Evolutionary conservation across 2,113 vertebrate genomes (phyloP).

Genomic region (Apodemus speciosus): DNA sequence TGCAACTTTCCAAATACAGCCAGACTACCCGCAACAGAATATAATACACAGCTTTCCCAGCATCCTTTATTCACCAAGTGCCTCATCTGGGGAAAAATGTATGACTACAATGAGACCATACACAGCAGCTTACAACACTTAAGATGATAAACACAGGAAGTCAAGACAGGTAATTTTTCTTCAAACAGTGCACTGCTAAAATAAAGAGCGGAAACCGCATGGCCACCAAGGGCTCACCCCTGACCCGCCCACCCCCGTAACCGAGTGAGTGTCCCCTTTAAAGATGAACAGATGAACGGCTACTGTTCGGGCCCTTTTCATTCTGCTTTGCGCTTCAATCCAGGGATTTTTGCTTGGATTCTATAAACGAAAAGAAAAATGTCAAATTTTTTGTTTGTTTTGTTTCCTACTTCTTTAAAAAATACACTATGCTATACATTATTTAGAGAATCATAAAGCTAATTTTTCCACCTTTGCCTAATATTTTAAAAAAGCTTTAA

Average conservation of each 20-base stretch:
- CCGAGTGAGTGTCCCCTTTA: slow-evolving; percentile 83
- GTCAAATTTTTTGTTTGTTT: slow-evolving; percentile 24
- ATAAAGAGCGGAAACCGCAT: slow-evolving; percentile 91
- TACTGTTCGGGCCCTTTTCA: slow-evolving; percentile 79
- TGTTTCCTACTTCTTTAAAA: background rate
- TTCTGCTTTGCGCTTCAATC: slow-evolving; percentile 95
- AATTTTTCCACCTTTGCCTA: background rate
- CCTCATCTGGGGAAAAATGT: slow-evolving; percentile 86
- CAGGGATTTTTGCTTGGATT: slow-evolving; percentile 96
- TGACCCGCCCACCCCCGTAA: slow-evolving; percentile 82
- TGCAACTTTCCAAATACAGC: slow-evolving; percentile 81
- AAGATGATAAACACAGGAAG: slow-evolving; percentile 87
- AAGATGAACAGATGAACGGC: slow-evolving; percentile 83
- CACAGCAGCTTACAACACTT: slow-evolving; percentile 89
- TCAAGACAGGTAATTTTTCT: slow-evolving; percentile 84
- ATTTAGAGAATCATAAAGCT: slow-evolving; percentile 21
- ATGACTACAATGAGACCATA: slow-evolving; percentile 87
- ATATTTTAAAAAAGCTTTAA: background rate
- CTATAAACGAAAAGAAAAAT: slow-evolving; percentile 80
- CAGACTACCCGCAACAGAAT: slow-evolving; percentile 85
- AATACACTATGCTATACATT: background rate
- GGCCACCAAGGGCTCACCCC: slow-evolving; percentile 87
- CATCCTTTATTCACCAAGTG: slow-evolving; percentile 85
- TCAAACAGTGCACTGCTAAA: slow-evolving; percentile 88
- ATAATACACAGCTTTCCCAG: slow-evolving; percentile 85